Evolutionary conservation across 2,888 invertebrate species (phyloP).

Genomic region (Pinctada fucata): DNA sequence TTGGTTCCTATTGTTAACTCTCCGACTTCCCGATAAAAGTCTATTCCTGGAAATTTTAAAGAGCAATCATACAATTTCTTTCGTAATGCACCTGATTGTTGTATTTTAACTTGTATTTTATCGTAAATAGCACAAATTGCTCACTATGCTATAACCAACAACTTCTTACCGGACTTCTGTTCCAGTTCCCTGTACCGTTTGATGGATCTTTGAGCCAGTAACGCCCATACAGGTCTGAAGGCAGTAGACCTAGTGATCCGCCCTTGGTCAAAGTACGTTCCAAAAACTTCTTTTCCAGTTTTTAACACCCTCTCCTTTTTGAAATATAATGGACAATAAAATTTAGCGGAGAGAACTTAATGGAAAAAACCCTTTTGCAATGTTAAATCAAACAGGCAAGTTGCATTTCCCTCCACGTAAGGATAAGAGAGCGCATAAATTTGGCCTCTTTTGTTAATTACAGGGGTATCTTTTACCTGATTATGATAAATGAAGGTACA

Average conservation of each 20-base stretch:
- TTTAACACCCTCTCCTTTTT: constrained; percentile 2
- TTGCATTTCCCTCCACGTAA: no score
- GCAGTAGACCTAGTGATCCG: constrained; percentile 45
- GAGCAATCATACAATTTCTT: neutral
- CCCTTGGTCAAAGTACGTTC: constrained; percentile 59
- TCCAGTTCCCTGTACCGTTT: constrained; percentile 53
- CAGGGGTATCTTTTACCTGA: no score
- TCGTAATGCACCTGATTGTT: neutral
- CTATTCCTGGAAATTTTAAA: constrained; percentile 40
- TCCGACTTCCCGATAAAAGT: constrained; percentile 51
- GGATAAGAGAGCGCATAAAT: no score
- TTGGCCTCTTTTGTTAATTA: no score
- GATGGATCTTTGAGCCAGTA: constrained; percentile 50
- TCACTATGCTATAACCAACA: no score
- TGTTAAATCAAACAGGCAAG: no score
- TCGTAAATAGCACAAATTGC: no score
- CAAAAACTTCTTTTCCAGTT: constrained; percentile 37
- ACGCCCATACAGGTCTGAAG: constrained; percentile 47
- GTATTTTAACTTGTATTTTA: neutral
- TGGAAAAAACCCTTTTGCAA: neutral
- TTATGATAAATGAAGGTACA: no score
- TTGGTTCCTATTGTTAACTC: constrained; percentile 38
- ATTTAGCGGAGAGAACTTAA: neutral
- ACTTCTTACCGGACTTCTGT: constrained; percentile 46
- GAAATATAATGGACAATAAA: neutral